phyloP scores from a whole-genome alignment of 2,888 invertebrate species.

The Eledona agricola region DNA sequence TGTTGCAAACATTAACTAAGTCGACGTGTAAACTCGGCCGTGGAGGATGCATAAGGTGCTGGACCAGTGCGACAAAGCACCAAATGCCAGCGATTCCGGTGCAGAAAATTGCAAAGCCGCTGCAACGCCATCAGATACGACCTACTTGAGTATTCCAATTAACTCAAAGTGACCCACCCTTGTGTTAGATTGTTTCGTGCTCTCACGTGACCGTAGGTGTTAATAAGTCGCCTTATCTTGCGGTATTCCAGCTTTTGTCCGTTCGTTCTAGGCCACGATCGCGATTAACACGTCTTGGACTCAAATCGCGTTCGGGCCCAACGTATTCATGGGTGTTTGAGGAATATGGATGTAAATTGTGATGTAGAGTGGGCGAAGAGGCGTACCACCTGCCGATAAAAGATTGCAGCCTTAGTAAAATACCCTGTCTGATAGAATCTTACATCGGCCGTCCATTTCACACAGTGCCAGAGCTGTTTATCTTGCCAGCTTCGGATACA shows the following conservation, averaged over 20 bases:
- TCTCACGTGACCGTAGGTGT: conserved; percentile 58
- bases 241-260: conserved; percentile 42
- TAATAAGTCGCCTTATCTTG: conserved; percentile 55
- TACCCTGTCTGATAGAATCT: conserved; percentile 51
- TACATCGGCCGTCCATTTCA: conserved; percentile 52
- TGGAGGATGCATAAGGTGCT: conserved; percentile 22
- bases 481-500: conserved; percentile 45
- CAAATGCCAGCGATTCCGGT: conserved; percentile 21
- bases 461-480: conserved; percentile 49
- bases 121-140: conserved; percentile 52
- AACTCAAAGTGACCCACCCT: conserved; percentile 56
- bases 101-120: conserved; percentile 24
- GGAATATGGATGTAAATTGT: conserved; percentile 25
- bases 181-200: conserved; percentile 50
- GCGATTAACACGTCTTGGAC: no score
- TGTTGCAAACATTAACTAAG: conserved; percentile 16
- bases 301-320: no score
- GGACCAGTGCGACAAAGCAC: conserved; percentile 30
- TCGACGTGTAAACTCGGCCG: conserved; percentile 20
- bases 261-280: conserved; percentile 41
- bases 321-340: conserved; percentile 30
- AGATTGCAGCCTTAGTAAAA: conserved; percentile 52
- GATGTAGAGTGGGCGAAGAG: conserved; percentile 47
- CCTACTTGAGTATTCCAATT: conserved; percentile 57
- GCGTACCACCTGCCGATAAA: conserved; percentile 55